Conservation (phyloP, 2,888 invertebrate genomes). For the Xiphydria camelus region DNA sequence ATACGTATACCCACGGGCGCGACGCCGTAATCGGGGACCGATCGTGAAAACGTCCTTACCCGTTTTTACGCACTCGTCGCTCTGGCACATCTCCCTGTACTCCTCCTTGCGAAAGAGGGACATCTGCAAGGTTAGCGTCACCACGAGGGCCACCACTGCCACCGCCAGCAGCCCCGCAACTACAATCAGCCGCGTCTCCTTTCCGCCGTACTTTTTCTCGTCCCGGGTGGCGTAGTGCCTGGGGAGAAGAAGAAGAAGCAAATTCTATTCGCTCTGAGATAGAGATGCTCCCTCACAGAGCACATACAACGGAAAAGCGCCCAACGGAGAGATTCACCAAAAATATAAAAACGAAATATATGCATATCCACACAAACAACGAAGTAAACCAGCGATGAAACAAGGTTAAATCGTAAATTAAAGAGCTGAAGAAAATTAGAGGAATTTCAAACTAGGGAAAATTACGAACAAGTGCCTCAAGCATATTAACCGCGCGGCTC, state of each 20-base stretch:
- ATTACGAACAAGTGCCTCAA: too few relatives aligned
- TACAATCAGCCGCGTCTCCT: conserved; percentile 46
- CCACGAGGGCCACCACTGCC: conserved; percentile 49
- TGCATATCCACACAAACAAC: conserved; percentile 1
- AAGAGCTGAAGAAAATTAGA: too few relatives aligned
- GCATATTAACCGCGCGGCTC: too few relatives aligned
- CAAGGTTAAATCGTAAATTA: too few relatives aligned
- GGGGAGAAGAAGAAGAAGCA: not conserved
- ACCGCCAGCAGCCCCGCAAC: conserved; percentile 48
- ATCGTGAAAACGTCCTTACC: too few relatives aligned
- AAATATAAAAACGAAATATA: conserved; percentile 3
- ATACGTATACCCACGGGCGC: too few relatives aligned
- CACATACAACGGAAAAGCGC: too few relatives aligned
- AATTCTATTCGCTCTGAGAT: too few relatives aligned
- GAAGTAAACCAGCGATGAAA: conserved; percentile 1
- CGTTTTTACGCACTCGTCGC: conserved; percentile 67
- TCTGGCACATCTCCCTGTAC: conserved; percentile 60
- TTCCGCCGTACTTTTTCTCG: conserved; percentile 42
- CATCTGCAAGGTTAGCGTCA: conserved; percentile 48
- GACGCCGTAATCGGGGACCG: too few relatives aligned
- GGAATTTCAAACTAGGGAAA: too few relatives aligned
- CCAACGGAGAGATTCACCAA: too few relatives aligned
- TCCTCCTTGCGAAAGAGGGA: conserved; percentile 43
- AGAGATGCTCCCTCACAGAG: too few relatives aligned
- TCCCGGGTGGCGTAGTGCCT: conserved; percentile 24